Evolutionary conservation across 1,140 invertebrate genomes (phyloP).

Genomic region (Euura lappo): DNA sequence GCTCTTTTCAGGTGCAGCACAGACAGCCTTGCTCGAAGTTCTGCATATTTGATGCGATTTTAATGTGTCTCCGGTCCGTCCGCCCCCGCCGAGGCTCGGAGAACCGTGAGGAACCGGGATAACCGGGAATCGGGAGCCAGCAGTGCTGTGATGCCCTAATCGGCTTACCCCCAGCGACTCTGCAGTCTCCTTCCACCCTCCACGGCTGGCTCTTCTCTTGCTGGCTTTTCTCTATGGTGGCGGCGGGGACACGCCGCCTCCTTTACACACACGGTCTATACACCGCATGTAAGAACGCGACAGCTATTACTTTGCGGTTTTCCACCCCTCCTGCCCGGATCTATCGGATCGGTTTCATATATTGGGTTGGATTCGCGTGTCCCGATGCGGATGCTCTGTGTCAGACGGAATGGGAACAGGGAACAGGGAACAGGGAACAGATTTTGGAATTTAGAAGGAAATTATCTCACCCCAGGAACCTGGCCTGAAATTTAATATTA

Average conservation of each 20-base stretch:
- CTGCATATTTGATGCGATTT: conserved; percentile 60
- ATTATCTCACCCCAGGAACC: too few relatives aligned
- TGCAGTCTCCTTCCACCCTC: conserved; percentile 30
- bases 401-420: conserved; percentile 10
- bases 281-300: conserved; percentile 18
- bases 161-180: conserved; percentile 53
- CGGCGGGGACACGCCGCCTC: too few relatives aligned
- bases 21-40: conserved; percentile 15
- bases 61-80: conserved; percentile 57
- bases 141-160: conserved; percentile 55
- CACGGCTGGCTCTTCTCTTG: conserved; percentile 24
- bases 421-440: too few relatives aligned
- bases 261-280: conserved; percentile 8
- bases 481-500: too few relatives aligned
- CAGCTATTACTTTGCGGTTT: conserved; percentile 38
- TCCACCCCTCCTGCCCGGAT: not conserved
- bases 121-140: conserved; percentile 20
- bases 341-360: not conserved
- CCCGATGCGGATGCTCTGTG: conserved; percentile 7
- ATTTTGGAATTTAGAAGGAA: too few relatives aligned
- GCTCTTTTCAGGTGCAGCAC: not conserved
- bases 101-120: conserved; percentile 8
- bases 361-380: conserved; percentile 15
- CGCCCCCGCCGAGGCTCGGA: conserved; percentile 19
- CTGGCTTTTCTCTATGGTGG: not conserved